phyloP scores from a whole-genome alignment of 2,113 vertebrate genomes.

The Tympanuchus pallidicinctus region DNA sequence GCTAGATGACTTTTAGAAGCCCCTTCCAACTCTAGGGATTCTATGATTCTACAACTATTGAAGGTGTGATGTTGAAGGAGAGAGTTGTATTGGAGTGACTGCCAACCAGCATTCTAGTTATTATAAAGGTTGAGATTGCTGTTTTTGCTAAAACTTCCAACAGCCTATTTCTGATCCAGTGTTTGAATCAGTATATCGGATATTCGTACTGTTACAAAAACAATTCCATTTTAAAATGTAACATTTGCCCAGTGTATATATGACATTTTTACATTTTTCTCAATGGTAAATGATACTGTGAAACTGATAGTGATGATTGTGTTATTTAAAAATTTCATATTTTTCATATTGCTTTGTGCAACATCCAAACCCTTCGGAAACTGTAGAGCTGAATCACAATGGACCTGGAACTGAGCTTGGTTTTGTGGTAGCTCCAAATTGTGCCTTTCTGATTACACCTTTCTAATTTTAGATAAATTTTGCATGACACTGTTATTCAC shows the following conservation, averaged over 20 bases:
- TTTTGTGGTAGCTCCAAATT: background rate
- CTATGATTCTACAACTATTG: background rate
- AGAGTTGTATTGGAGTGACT: background rate
- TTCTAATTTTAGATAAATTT: conserved; percentile 7
- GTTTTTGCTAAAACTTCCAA: background rate
- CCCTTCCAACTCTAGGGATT: too few relatives aligned
- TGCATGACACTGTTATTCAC: background rate
- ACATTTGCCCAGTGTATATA: background rate
- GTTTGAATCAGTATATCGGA: background rate
- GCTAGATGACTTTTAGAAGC: too few relatives aligned
- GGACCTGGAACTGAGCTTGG: too few relatives aligned
- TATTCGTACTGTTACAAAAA: background rate
- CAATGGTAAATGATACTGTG: background rate
- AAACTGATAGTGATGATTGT: background rate
- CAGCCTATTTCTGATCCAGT: background rate
- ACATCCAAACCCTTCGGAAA: too few relatives aligned
- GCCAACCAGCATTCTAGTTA: background rate
- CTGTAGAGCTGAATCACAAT: too few relatives aligned
- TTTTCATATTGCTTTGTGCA: background rate
- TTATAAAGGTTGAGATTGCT: background rate
- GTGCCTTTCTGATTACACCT: background rate
- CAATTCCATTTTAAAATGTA: background rate
- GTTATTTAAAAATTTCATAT: background rate
- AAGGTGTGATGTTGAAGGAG: background rate
- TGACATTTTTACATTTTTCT: background rate